A percentile compares a stretch with the other conserved stretches of the same genome.
Conservation (phyloP, 2,113 vertebrate genomes). For the Ascaphus truei region DNA sequence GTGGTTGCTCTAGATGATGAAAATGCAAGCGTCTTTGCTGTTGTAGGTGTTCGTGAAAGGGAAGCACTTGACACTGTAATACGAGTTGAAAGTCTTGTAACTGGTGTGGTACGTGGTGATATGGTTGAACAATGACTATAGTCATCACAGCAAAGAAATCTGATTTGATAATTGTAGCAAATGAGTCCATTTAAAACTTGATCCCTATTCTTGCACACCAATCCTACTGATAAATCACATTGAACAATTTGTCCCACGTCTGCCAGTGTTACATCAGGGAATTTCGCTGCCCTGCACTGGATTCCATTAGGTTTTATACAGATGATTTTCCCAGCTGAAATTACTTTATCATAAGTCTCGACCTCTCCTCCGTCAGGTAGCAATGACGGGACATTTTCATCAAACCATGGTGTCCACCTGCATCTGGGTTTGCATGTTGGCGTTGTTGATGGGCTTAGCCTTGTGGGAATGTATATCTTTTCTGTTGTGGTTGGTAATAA, state of each 20-base stretch:
- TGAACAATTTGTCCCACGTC: conserved; percentile 46
- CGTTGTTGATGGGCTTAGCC: not conserved
- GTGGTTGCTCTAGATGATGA: too few relatives aligned
- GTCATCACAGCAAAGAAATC: conserved; percentile 51
- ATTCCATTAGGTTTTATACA: not conserved
- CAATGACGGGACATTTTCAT: not conserved
- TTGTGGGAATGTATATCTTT: too few relatives aligned
- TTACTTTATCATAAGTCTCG: not conserved
- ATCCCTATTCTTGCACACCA: conserved; percentile 55
- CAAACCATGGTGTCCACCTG: conserved; percentile 2
- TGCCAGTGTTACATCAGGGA: conserved; percentile 4
- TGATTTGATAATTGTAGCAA: conserved; percentile 58
- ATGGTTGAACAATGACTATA: not conserved
- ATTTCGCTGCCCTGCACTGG: not conserved
- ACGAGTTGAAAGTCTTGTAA: not conserved
- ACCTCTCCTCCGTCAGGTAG: not conserved
- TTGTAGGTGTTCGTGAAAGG: not conserved
- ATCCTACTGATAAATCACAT: conserved; percentile 43
- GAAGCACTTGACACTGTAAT: not conserved
- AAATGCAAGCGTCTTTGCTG: not conserved
- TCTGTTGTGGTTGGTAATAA: too few relatives aligned
- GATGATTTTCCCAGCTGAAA: not conserved
- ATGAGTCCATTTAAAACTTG: conserved; percentile 43
- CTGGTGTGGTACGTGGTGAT: not conserved
- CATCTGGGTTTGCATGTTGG: not conserved